phyloP scores from a whole-genome alignment of 1,140 invertebrate genomes.

The Adelges cooleyi region DNA sequence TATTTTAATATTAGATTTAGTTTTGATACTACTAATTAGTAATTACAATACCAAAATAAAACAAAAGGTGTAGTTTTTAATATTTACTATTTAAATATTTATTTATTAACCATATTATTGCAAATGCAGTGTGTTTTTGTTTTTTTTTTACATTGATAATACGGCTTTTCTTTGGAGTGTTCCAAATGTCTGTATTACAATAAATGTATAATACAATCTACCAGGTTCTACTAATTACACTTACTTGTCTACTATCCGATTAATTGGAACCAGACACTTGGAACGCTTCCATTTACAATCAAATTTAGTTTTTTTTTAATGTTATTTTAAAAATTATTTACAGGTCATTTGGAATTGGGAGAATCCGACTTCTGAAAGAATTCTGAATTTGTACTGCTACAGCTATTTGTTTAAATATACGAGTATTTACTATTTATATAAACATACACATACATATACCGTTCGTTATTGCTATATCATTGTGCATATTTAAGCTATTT shows the following conservation, averaged over 20 bases:
- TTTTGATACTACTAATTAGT: background rate
- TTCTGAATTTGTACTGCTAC: no score
- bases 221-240: no score
- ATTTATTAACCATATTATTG: no score
- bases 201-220: no score
- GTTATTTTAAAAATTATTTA: background rate
- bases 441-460: background rate
- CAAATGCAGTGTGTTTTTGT: background rate
- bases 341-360: constrained; percentile 17
- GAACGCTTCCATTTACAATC: background rate
- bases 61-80: constrained; percentile 27
- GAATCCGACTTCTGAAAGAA: constrained; percentile 23
- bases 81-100: background rate
- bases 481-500: constrained; percentile 18
- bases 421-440: no score
- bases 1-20: background rate
- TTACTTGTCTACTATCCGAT: no score
- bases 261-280: background rate
- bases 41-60: background rate
- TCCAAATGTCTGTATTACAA: background rate
- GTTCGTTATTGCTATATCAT: constrained; percentile 1
- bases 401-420: no score
- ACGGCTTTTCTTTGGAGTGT: background rate
- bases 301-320: background rate
- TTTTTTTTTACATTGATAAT: background rate